Evolutionary conservation across 2,888 invertebrate species (phyloP).

Genomic region (Nemotelus nigrinus): DNA sequence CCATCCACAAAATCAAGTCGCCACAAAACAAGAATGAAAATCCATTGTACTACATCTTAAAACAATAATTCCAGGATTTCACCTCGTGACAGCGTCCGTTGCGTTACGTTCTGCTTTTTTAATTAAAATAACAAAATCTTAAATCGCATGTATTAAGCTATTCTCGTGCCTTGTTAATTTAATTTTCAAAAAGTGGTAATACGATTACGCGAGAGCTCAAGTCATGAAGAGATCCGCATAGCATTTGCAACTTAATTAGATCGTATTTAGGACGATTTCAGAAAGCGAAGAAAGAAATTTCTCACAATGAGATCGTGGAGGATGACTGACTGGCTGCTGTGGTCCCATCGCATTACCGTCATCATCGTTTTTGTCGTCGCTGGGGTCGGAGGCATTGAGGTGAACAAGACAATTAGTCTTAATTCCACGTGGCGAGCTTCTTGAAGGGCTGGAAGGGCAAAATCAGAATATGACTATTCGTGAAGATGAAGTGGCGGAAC

Average conservation of each 20-base stretch:
- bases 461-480: too few species aligned
- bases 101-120: neutral
- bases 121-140: constrained; percentile 38
- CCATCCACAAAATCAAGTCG: too few species aligned
- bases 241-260: constrained; percentile 40
- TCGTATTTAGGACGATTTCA: neutral
- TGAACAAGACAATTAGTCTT: too few species aligned
- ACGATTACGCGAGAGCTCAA: constrained; percentile 30
- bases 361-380: neutral
- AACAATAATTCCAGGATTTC: constrained; percentile 13
- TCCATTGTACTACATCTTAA: constrained; percentile 6
- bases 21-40: neutral
- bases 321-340: neutral
- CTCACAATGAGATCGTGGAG: neutral
- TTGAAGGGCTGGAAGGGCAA: too few species aligned
- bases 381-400: too few species aligned
- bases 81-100: neutral
- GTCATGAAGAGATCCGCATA: constrained; percentile 35
- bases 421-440: too few species aligned
- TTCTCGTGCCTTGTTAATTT: constrained; percentile 31
- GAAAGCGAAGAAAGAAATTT: constrained; percentile 1
- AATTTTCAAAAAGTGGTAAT: constrained; percentile 33
- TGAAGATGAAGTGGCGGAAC: too few species aligned
- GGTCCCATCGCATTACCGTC: neutral
- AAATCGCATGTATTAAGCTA: constrained; percentile 34